Evolutionary conservation across 2,113 vertebrate species (phyloP), one percentile per base, ranked within the genome.

Genomic region (Bagarius yarrelli): DNA sequence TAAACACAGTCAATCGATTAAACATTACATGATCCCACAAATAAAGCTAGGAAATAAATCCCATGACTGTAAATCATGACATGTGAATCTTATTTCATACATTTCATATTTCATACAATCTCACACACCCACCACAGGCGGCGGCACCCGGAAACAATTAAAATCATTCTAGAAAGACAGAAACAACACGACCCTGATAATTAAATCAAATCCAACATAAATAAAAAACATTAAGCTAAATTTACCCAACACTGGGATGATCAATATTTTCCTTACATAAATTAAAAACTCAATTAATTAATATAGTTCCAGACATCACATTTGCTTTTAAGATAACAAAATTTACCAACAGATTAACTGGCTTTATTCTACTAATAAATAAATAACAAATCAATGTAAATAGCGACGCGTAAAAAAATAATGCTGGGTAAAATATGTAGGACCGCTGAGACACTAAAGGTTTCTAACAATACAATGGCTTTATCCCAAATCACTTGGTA

Each of bases 401-500:
- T 4, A 73, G 9, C 27, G 16, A 30, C 27, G 4, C 50, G 27
- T 21, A 9, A 14, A 23, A 73, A 23, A 73, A 73, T 23, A 52
- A 30, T 12, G 16, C 69, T 27, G 21, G 30, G 12, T 5, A 8
- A 73, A 30, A 30, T 21, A 15, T 47, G 40, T 44, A 12, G 47
- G 13, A 4, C 19, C 30, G 15, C 14, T 8, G 60, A 63, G 27
- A 36, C 40, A 15, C 27, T 53, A 66, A 53, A 78, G 25, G 40
- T 32, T 56, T 9, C 18, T 40, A 69, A 66, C 67, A 78, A 84
- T 78, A 57, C 64, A 64, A 34, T 13, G 44, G 50, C 47, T 67
- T 14, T 15, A 53, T 75, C 16, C 59, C 13, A 66, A 78, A 55
- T 2, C 5, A 8, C 27, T 36, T 50, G 3, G 23, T 34, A 15